These are phyloP conservation scores for Rhadina sibilatrix DNA, from an alignment of 2,113 vertebrate genomes.

Conservation along the genomic window DNA sequence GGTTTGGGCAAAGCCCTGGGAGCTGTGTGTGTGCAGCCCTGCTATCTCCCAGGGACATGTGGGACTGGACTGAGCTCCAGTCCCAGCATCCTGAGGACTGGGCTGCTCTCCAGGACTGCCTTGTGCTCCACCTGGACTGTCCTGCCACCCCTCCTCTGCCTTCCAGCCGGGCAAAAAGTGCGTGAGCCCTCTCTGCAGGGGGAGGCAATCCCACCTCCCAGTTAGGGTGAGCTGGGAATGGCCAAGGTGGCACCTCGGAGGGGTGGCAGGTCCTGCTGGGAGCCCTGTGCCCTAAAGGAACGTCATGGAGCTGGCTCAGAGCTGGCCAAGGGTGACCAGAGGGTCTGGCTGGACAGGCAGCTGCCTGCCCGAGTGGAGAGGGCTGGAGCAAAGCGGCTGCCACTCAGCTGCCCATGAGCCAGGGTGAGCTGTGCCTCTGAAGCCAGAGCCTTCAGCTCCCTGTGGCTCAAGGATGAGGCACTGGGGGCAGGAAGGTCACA, in stretches of 20 bases:
- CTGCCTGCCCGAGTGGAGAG: background rate
- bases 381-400: background rate
- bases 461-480: background rate
- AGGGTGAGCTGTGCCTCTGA: background rate
- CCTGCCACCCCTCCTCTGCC: background rate
- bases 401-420: background rate
- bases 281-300: background rate
- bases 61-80: background rate
- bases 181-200: background rate
- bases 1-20: background rate
- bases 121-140: background rate
- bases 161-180: background rate
- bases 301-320: background rate
- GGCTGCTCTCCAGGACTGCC: background rate
- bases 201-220: background rate
- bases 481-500: background rate
- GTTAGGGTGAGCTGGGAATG: background rate
- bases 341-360: background rate
- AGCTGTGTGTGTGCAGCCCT: background rate
- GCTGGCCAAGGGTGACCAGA: background rate
- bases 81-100: background rate
- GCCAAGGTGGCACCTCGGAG: rapidly evolving
- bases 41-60: rapidly evolving
- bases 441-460: background rate
- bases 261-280: background rate